Base-by-base conservation (phyloP, 2,113 vertebrate species). In the Pimephales promelas region DNA sequence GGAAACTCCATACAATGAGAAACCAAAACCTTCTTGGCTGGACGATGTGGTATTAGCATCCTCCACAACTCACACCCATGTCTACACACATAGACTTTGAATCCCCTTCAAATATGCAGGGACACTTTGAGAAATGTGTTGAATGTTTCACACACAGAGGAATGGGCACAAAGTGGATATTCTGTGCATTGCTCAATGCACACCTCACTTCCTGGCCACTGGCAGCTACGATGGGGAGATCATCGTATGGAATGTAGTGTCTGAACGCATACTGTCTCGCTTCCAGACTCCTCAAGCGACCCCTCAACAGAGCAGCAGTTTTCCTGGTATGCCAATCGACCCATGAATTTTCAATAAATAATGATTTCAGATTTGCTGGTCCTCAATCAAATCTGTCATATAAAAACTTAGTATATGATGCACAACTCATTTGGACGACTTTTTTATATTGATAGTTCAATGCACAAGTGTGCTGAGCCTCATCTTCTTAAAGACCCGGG, bases 211-310 rank as follows among this genome's bases (percentile, higher is more conserved):
- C 24, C 85, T 95, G 6, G 84, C 93, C 82, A 95, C 93, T 8
- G 89, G 93, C 85, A 93, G 92, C 87, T 94, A 91, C 0, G 86
- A 95, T 43, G 92, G 94, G 18, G 94, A 96, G 79, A 89, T 94
- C 57, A 87, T 93, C 36, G 83, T 96, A 79, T 96, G 94, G 93
- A 94, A 94, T 56, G 78, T 91, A 74, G 79, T 91, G 61, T 96
- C 94, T 2, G 93, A 92, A 79, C 91, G 89, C 14, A 83, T 92
- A 47, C 90, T 89, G 80, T 91, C 89, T 47, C 90, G 90, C 47
- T 85, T 94, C 49, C 84, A 87, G 57, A 85, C 52, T 13, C 89
- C 86, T 3, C 72, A 84, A 56, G 68, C 5, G 16, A 54, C 18
- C 18, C 52, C 82, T 82, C 34, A 83, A 3, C 49, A 88, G 11